Base-by-base conservation (phyloP, 2,888 invertebrate genomes). In the Mythimna loreyi region DNA sequence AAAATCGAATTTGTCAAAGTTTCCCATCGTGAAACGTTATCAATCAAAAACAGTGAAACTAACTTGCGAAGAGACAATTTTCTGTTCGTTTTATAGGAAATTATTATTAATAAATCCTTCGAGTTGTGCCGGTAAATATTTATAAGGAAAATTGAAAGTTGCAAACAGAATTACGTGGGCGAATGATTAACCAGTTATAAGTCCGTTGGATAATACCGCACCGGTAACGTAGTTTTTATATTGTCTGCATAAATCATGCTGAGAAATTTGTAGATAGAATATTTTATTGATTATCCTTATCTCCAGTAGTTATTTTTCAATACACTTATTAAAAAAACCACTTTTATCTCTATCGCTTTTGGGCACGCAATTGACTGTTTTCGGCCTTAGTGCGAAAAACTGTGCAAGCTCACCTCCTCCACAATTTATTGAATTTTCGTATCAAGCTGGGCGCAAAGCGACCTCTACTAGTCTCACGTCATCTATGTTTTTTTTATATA, bases 1-100 rank as follows among this genome's bases (percentile, higher is more conserved):
- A 19, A 80, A 82, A 82, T 82, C 75, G 67, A 82, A 82, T 80
- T 82, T 82, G 71, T 58, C 72, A 73, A 82, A 80, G 75, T 80
- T 78, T 71, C 68, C 19, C 68, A 61, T 67, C 75, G 62, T 33
- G 70, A 69, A 80, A 67, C 75, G 75, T 65, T 80, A 80, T 82
- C 81, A 80, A 82, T 82, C 83, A 80, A 78, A 81, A 82, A 71
- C 82, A 73, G 21, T 82, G 76, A 60, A 80, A 77, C 80, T 74
- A 57, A 81, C 69, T 81, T 75, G 30, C 47, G n/a, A 65, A 68
- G 76, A 59, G 71, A 74, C 76, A 81, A 81, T 79, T 81, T 81
- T 70, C 67, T 56, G 63, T 70, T 60, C 63, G 66, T 73, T 76
- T 65, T 67, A 55, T 66, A 67, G 67, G 73, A 72, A 72, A 73